Evolutionary conservation across 2,888 invertebrate genomes (phyloP).

Genomic region (Therioaphis trifolii): DNA sequence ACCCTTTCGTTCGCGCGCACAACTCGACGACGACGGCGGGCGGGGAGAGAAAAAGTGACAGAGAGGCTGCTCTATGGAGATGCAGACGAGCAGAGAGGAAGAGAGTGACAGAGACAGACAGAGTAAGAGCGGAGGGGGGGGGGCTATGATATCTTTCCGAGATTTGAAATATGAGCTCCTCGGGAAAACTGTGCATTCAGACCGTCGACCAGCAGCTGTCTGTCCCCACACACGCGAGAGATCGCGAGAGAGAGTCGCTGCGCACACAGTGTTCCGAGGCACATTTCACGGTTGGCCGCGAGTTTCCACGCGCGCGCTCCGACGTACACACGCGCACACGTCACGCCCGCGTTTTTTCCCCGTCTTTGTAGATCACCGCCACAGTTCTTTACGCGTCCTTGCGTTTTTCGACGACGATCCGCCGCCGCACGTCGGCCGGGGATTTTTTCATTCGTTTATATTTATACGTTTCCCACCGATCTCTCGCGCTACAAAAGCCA

Average conservation of each 20-base stretch:
- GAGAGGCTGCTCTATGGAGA: too few species aligned
- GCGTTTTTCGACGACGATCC: background rate
- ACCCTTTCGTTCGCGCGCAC: background rate
- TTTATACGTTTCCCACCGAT: too few species aligned
- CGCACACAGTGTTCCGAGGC: background rate
- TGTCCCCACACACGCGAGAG: slow-evolving; percentile 1
- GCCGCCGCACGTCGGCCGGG: background rate
- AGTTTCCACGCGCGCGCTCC: too few species aligned
- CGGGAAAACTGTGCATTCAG: slow-evolving; percentile 53
- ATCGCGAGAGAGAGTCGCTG: too few species aligned
- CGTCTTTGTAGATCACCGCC: background rate
- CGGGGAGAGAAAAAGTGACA: too few species aligned
- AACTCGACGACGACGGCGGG: too few species aligned
- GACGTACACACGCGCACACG: background rate
- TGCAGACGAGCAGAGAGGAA: too few species aligned
- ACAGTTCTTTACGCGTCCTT: slow-evolving; percentile 39
- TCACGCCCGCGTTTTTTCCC: background rate
- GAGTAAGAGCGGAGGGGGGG: background rate
- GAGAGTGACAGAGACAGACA: too few species aligned
- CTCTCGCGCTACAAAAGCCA: background rate
- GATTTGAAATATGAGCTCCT: slow-evolving; percentile 61
- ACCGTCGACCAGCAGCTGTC: slow-evolving; percentile 51
- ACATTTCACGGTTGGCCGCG: slow-evolving; percentile 37
- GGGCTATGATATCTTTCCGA: background rate
- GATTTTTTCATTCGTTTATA: background rate